Evolutionary conservation across 1,140 invertebrate species (phyloP).

Genomic region (Euglossa dilemma): DNA sequence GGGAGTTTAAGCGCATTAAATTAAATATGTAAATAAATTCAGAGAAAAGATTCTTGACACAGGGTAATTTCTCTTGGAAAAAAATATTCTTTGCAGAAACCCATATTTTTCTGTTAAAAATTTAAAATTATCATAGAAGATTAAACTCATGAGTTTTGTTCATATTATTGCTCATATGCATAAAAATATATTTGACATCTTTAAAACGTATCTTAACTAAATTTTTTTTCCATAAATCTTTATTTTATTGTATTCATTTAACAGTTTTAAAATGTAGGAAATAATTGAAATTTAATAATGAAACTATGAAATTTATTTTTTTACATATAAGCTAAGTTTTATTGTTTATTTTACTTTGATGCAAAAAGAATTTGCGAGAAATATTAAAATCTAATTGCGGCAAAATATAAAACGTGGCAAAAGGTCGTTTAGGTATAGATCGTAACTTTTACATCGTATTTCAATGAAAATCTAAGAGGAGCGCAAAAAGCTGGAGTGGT

Average conservation of each 20-base stretch:
- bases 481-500: constrained; percentile 11
- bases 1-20: neutral
- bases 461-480: neutral
- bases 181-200: neutral
- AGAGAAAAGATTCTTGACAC: neutral
- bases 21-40: neutral
- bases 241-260: neutral
- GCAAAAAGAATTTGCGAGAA: neutral
- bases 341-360: neutral
- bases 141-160: constrained; percentile 25
- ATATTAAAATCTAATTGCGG: neutral
- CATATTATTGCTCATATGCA: neutral
- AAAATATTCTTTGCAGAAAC: neutral
- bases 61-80: neutral
- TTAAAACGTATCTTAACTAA: neutral
- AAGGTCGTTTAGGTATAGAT: neutral
- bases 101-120: neutral
- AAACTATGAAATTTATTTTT: neutral
- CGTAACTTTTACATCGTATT: neutral
- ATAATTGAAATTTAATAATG: neutral
- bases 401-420: neutral
- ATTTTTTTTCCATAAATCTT: constrained; percentile 10
- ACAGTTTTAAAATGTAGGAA: neutral
- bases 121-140: neutral
- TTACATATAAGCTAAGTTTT: neutral